Percentiles rank a stretch among this genome's conserved stretches.
phyloP scores from a whole-genome alignment of 2,888 invertebrate genomes.

The Eristalis intricaria region DNA sequence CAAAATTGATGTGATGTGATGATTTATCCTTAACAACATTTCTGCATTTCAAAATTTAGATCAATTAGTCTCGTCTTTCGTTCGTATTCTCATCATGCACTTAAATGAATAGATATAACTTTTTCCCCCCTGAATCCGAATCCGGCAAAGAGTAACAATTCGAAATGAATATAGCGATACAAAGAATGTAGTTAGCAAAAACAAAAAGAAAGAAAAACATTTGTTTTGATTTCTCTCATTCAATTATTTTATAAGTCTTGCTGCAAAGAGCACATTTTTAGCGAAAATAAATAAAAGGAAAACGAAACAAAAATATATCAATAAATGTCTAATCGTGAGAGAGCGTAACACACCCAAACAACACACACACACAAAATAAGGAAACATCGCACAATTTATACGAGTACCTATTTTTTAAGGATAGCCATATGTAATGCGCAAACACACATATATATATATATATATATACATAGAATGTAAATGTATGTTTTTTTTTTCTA shows the following conservation, averaged over 20 bases:
- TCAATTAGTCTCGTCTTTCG: conserved; percentile 15
- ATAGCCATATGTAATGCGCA: conserved; percentile 42
- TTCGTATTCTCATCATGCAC: not conserved
- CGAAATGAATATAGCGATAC: not conserved
- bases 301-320: conserved; percentile 17
- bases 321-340: not conserved
- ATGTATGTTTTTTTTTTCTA: conserved; percentile 32
- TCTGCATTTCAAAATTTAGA: conserved; percentile 35
- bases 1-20: conserved; percentile 29
- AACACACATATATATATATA: conserved; percentile 38
- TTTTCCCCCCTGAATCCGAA: not conserved
- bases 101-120: not conserved
- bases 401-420: conserved; percentile 56
- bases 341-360: not conserved
- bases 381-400: conserved; percentile 62
- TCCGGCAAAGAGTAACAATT: not conserved
- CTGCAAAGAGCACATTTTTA: conserved; percentile 24
- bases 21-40: not conserved
- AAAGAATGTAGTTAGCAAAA: conserved; percentile 20
- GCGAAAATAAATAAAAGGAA: not conserved
- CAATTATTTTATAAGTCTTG: not conserved
- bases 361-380: not conserved
- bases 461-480: conserved; percentile 33
- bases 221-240: not conserved
- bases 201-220: not conserved